Conservation (phyloP, 2,888 invertebrate species). For the Saturnia pavonia region DNA sequence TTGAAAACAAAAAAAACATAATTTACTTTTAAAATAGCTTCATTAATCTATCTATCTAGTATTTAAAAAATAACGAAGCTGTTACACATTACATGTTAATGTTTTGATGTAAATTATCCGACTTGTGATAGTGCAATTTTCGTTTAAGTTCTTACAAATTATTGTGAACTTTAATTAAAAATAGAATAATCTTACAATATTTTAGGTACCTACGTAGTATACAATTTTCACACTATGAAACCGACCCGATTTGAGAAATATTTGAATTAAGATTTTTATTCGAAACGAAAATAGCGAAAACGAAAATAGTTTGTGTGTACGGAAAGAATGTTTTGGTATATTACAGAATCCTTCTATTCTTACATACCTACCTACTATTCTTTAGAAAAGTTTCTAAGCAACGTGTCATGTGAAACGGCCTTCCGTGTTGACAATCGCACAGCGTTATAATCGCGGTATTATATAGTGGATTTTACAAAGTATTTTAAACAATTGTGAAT, state of each 20-base stretch:
- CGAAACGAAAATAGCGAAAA: no score
- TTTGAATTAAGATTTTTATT: no score
- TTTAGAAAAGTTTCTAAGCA: neutral
- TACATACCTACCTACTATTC: no score
- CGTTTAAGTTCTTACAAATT: neutral
- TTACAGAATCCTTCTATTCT: no score
- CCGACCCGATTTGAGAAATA: neutral
- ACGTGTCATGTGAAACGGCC: conserved; percentile 11
- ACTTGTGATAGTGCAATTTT: neutral
- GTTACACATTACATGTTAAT: neutral
- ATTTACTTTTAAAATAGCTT: no score
- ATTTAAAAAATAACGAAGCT: neutral
- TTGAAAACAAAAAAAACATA: neutral
- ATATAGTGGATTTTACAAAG: conserved; percentile 42
- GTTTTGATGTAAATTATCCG: neutral
- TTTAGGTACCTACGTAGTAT: no score
- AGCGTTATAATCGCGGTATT: neutral
- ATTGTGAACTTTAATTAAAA: neutral
- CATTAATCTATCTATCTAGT: no score
- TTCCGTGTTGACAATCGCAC: conserved; percentile 4
- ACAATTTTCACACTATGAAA: no score
- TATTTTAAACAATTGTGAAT: conserved; percentile 59
- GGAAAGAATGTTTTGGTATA: no score
- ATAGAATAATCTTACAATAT: no score
- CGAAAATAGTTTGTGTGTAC: no score